Evolutionary conservation across 2,888 invertebrate genomes (phyloP).

Genomic region (Lamellibrachia columna): DNA sequence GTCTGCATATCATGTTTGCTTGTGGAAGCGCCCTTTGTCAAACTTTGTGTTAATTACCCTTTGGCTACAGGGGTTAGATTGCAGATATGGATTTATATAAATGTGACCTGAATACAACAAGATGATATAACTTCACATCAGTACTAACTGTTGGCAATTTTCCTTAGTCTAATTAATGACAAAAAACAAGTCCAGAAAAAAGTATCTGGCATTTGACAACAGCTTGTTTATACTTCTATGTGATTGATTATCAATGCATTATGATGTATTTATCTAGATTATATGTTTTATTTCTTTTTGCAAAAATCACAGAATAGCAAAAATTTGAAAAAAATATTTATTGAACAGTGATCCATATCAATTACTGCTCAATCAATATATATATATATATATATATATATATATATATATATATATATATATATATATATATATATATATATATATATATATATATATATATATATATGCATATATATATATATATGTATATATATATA

Average conservation of each 20-base stretch:
- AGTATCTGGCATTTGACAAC: not conserved
- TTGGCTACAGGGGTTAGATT: conserved; percentile 6
- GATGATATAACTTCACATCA: not conserved
- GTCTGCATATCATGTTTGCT: not conserved
- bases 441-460: no score
- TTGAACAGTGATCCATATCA: no score
- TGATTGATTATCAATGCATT: not conserved
- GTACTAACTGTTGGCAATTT: not conserved
- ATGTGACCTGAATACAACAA: not conserved
- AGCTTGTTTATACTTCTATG: not conserved
- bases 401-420: no score
- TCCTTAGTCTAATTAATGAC: not conserved
- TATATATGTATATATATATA: no score
- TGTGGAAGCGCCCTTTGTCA: not conserved
- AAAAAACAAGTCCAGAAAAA: not conserved
- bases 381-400: no score
- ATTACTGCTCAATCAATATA: no score
- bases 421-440: no score
- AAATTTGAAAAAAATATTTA: no score
- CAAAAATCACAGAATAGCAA: no score
- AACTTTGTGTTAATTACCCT: not conserved
- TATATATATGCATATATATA: no score
- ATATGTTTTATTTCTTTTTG: not conserved
- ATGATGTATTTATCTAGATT: not conserved
- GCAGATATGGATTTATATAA: conserved; percentile 12